A percentile compares a stretch with the other conserved stretches of the same genome.
Conservation (phyloP, 37 sponge, comb jelly and placozoan species). For the Halichondria panicea region DNA sequence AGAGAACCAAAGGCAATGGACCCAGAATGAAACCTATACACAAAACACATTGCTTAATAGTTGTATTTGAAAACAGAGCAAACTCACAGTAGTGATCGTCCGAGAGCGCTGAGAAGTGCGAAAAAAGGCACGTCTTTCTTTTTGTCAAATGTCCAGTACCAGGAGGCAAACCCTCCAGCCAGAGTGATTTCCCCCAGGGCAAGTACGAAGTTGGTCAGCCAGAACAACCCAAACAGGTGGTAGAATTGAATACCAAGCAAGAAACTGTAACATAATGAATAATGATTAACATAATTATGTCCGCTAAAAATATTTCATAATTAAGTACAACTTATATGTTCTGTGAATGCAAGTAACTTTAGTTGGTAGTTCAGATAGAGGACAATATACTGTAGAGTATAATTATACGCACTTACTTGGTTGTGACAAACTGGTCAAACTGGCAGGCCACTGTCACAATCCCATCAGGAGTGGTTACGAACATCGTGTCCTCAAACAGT, state of each 20-base stretch:
- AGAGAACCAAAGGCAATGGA: slow-evolving; percentile 97
- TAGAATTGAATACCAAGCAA: slow-evolving; percentile 87
- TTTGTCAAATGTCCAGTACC: slow-evolving; percentile 90
- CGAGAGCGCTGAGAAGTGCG: slow-evolving; percentile 44
- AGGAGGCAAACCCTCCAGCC: slow-evolving; percentile 97
- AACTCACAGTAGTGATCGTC: slow-evolving; percentile 62
- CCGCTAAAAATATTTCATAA: no score
- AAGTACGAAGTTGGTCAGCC: slow-evolving; percentile 87
- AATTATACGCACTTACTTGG: slow-evolving; percentile 58
- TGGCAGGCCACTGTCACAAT: slow-evolving; percentile 38
- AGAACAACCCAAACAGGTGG: slow-evolving; percentile 94
- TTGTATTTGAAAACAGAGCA: no score
- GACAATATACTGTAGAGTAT: no score
- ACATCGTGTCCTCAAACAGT: slow-evolving; percentile 13
- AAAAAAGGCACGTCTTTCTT: slow-evolving; percentile 64
- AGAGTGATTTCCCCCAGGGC: slow-evolving; percentile 91
- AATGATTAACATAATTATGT: no score
- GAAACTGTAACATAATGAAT: slow-evolving; percentile 28
- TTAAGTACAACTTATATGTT: no score
- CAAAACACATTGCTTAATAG: no score
- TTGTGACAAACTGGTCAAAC: slow-evolving; percentile 63
- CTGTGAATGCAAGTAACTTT: no score
- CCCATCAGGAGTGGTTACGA: slow-evolving; percentile 1
- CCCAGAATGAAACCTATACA: slow-evolving; percentile 92
- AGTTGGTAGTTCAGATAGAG: no score